These are phyloP conservation scores for Taxidea taxus DNA, from an alignment of 2,113 vertebrate species.

Conservation along the genomic window DNA sequence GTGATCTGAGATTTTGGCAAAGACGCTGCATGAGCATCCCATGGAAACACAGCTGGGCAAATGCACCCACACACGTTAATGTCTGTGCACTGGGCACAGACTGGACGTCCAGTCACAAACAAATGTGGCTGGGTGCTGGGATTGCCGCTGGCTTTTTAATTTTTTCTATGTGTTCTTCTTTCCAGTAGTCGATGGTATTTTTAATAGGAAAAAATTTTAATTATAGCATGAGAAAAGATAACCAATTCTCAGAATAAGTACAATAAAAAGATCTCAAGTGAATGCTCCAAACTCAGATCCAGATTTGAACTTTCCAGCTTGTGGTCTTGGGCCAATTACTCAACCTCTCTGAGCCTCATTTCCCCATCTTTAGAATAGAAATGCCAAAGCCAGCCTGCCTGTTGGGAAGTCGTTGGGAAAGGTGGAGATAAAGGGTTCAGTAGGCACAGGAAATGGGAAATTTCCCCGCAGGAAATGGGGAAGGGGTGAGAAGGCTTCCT, in stretches of 20 bases:
- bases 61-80: background rate
- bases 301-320: background rate
- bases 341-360: background rate
- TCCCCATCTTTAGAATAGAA: background rate
- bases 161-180: background rate
- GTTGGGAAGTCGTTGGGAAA: background rate
- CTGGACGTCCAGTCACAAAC: background rate
- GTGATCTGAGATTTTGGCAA: background rate
- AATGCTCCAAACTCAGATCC: background rate
- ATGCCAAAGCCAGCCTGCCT: background rate
- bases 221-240: background rate
- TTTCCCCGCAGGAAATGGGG: background rate
- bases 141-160: background rate
- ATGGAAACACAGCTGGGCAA: background rate
- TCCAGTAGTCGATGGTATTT: background rate
- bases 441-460: background rate
- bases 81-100: background rate
- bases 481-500: background rate
- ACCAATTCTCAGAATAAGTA: background rate
- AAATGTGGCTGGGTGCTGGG: background rate
- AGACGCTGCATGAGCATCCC: background rate
- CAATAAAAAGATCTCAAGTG: background rate
- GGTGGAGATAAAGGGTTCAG: background rate
- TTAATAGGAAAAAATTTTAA: background rate
- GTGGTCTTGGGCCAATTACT: background rate